Percentiles rank a stretch among this genome's conserved stretches.
Evolutionary conservation across 1,140 invertebrate species (phyloP).

Genomic region (Drosophila orena): DNA sequence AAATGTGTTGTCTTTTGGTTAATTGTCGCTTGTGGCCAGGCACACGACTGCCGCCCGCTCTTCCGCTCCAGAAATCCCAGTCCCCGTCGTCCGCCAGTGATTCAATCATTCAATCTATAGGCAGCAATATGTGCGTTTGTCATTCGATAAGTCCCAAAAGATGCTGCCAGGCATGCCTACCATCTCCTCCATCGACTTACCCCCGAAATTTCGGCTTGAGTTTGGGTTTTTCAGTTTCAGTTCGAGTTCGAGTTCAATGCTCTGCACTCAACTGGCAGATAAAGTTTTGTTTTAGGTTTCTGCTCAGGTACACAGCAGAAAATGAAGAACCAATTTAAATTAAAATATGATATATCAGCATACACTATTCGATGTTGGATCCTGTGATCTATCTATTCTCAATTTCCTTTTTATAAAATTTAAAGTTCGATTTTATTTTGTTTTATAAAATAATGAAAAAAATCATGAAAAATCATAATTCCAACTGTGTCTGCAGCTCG

Average conservation of each 20-base stretch:
- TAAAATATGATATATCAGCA: too few relatives aligned
- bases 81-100: conserved; percentile 29
- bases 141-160: conserved; percentile 55
- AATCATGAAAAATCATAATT: background rate
- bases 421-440: too few relatives aligned
- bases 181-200: conserved; percentile 1
- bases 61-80: background rate
- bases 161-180: conserved; percentile 46
- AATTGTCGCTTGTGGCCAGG: conserved; percentile 67
- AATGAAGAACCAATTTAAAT: too few relatives aligned
- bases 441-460: background rate
- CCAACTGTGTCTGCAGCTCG: background rate
- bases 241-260: conserved; percentile 42
- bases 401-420: too few relatives aligned
- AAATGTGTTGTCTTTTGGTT: conserved; percentile 42
- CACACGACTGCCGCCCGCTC: conserved; percentile 28
- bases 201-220: conserved; percentile 4
- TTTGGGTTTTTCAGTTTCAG: conserved; percentile 15
- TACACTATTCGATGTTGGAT: too few relatives aligned
- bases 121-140: conserved; percentile 53
- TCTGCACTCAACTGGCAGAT: conserved; percentile 31
- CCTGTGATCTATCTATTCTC: too few relatives aligned
- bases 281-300: conserved; percentile 38
- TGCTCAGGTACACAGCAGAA: conserved; percentile 10
- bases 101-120: conserved; percentile 72